Percentiles rank a stretch among this genome's conserved stretches.
Evolutionary conservation across 1,140 invertebrate genomes (phyloP).

Genomic region (Triops longicaudatus): DNA sequence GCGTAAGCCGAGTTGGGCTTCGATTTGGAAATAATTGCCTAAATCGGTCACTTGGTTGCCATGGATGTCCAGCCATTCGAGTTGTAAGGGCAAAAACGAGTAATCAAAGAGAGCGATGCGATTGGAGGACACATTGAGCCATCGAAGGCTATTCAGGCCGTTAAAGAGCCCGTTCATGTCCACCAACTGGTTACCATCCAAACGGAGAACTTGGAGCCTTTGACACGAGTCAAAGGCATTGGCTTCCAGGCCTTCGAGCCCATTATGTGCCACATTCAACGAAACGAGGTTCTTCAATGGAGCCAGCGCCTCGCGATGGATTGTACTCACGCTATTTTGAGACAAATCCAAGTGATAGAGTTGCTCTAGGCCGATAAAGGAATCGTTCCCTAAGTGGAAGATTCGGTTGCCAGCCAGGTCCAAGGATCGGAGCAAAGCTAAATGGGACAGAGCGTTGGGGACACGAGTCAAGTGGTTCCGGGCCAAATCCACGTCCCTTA

Average conservation of each 20-base stretch:
- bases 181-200: slow-evolving; percentile 76
- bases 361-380: slow-evolving; percentile 71
- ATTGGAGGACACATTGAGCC: slow-evolving; percentile 84
- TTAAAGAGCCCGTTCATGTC: slow-evolving; percentile 80
- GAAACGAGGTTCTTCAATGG: slow-evolving; percentile 72
- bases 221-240: slow-evolving; percentile 62
- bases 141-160: slow-evolving; percentile 64
- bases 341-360: slow-evolving; percentile 73
- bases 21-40: slow-evolving; percentile 74
- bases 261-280: slow-evolving; percentile 76
- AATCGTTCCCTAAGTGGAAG: slow-evolving; percentile 63
- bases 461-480: slow-evolving; percentile 70
- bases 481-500: slow-evolving; percentile 78
- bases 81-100: slow-evolving; percentile 71
- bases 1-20: slow-evolving; percentile 57
- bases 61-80: slow-evolving; percentile 84
- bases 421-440: slow-evolving; percentile 48
- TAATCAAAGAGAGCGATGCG: slow-evolving; percentile 81
- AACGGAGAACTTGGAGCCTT: slow-evolving; percentile 68
- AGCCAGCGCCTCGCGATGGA: slow-evolving; percentile 60
- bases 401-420: slow-evolving; percentile 83
- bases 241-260: slow-evolving; percentile 69
- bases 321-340: slow-evolving; percentile 59
- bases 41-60: slow-evolving; percentile 76
- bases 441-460: slow-evolving; percentile 62